Conservation (phyloP, 1,140 invertebrate genomes). For the Idris sp. region DNA sequence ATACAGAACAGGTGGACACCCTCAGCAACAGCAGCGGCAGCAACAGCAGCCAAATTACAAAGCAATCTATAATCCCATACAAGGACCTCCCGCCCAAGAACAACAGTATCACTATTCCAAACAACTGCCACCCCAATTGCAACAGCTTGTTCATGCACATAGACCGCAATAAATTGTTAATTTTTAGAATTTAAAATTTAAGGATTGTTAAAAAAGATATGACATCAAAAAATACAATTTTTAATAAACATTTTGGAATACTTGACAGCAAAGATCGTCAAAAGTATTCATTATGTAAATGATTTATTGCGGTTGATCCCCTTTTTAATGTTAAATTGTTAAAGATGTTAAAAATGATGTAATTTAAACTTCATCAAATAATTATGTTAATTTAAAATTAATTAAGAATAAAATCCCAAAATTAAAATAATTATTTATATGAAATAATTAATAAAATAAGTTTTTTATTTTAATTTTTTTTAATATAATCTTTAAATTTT, state of each 20-base stretch:
- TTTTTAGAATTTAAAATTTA: neutral
- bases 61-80: constrained; percentile 48
- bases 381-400: too few species aligned
- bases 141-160: constrained; percentile 57
- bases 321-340: too few species aligned
- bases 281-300: neutral
- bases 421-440: too few species aligned
- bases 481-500: too few species aligned
- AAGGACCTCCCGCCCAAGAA: constrained; percentile 34
- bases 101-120: constrained; percentile 51
- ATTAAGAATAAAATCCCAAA: too few species aligned
- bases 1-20: neutral
- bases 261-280: neutral
- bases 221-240: neutral
- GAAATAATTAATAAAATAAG: too few species aligned
- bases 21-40: constrained; percentile 18
- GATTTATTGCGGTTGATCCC: neutral
- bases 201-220: neutral
- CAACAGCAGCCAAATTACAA: constrained; percentile 63
- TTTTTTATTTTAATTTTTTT: too few species aligned
- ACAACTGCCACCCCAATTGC: constrained; percentile 54
- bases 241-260: neutral
- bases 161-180: constrained; percentile 28
- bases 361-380: too few species aligned
- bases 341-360: too few species aligned